Conservation (phyloP, 2,113 vertebrate genomes). For the Halcyon malimbica region DNA sequence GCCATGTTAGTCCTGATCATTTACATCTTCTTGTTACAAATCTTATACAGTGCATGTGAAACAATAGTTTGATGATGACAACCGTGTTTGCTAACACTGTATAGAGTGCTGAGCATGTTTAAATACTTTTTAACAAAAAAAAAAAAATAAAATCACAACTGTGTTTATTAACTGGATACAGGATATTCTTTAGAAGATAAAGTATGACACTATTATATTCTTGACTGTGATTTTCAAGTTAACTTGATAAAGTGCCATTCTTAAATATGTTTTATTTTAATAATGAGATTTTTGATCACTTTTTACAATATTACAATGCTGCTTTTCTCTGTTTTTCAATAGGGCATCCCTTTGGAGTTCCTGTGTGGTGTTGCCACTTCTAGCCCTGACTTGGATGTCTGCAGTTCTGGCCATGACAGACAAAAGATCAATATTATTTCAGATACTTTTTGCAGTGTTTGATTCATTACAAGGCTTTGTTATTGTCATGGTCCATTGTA, state of each 20-base stretch:
- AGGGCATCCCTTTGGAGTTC: constrained; percentile 99
- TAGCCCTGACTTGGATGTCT: constrained; percentile 99
- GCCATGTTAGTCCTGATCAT: constrained; percentile 98
- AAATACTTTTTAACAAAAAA: constrained; percentile 36
- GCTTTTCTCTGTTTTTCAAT: constrained; percentile 57
- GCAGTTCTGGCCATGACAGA: constrained; percentile 99
- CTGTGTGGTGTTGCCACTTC: constrained; percentile 94
- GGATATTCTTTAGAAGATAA: constrained; percentile 65
- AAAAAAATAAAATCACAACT: not conserved
- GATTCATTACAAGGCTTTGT: constrained; percentile 99
- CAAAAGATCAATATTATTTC: constrained; percentile 98
- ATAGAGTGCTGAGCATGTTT: constrained; percentile 56
- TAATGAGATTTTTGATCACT: not conserved
- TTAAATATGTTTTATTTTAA: constrained; percentile 39
- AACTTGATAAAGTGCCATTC: constrained; percentile 61
- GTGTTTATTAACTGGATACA: constrained; percentile 65
- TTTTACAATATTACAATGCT: not conserved
- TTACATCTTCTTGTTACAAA: constrained; percentile 86
- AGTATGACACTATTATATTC: constrained; percentile 21
- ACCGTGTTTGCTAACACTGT: constrained; percentile 69
- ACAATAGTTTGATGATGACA: constrained; percentile 76
- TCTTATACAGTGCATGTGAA: constrained; percentile 83
- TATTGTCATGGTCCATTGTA: constrained; percentile 99
- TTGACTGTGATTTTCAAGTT: constrained; percentile 68
- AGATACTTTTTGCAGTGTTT: constrained; percentile 98